These are phyloP conservation scores for Recurvirostra avosetta DNA, from an alignment of 2,113 vertebrate genomes.

Conservation along the genomic window DNA sequence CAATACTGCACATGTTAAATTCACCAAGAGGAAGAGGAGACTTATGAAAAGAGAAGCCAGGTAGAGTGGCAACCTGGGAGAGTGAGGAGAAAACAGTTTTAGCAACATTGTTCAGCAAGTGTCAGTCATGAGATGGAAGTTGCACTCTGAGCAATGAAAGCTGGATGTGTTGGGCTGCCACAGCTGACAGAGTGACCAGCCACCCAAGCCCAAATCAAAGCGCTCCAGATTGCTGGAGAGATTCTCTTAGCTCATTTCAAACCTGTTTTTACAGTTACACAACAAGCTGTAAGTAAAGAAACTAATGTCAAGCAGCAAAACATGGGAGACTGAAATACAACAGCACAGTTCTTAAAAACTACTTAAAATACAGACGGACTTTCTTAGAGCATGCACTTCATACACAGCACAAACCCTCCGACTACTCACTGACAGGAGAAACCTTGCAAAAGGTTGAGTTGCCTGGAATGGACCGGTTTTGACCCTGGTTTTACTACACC, in stretches of 20 bases:
- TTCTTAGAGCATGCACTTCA: neutral
- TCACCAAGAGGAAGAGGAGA: slow-evolving; percentile 91
- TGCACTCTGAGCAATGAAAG: neutral
- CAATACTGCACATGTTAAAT: slow-evolving; percentile 90
- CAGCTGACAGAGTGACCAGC: neutral
- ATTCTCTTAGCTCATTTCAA: neutral
- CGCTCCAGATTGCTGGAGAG: neutral
- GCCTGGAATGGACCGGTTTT: neutral
- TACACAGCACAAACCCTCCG: neutral
- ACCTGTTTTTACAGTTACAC: neutral
- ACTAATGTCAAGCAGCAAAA: neutral
- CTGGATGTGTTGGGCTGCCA: neutral
- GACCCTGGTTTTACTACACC: neutral
- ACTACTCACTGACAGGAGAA: neutral
- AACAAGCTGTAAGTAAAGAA: neutral
- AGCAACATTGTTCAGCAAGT: slow-evolving; percentile 19
- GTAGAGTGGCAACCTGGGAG: slow-evolving; percentile 85
- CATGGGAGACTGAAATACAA: neutral
- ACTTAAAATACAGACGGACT: neutral
- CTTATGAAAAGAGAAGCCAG: slow-evolving; percentile 87
- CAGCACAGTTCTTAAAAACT: neutral
- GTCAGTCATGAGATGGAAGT: neutral
- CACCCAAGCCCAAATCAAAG: neutral
- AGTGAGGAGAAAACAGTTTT: slow-evolving; percentile 36
- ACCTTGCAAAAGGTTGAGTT: neutral